These are phyloP conservation scores for Semaprochilodus insignis DNA, from an alignment of 2,797 vertebrate genomes.

Conservation along the genomic window DNA sequence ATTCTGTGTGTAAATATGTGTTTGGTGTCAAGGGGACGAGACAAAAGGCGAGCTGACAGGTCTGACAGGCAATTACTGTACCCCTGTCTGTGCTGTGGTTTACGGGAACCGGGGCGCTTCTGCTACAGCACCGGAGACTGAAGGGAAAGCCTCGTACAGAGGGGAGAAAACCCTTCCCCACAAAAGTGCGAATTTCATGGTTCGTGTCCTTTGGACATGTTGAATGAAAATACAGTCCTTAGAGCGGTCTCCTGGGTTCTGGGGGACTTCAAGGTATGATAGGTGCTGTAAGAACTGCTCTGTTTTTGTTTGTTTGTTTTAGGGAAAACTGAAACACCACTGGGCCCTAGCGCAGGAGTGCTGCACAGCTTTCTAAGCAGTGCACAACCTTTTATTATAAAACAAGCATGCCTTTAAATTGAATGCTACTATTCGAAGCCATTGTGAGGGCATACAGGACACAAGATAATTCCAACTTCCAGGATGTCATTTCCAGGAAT, in stretches of 20 bases:
- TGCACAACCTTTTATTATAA: no score
- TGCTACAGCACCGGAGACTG: not conserved
- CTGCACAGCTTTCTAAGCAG: no score
- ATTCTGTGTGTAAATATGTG: conserved; percentile 76
- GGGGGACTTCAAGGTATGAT: not conserved
- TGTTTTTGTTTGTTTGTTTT: no score
- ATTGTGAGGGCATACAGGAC: no score
- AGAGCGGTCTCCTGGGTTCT: not conserved
- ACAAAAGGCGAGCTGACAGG: conserved; percentile 68
- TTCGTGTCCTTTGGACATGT: not conserved
- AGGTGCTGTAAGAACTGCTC: not conserved
- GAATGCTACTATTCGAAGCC: no score
- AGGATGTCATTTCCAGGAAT: no score
- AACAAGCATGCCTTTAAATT: no score
- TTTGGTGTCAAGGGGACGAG: conserved; percentile 73
- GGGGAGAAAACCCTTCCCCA: not conserved
- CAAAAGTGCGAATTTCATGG: conserved; percentile 1
- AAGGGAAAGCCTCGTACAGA: not conserved
- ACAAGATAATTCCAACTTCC: no score
- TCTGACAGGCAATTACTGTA: conserved; percentile 80
- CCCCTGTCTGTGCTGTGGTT: conserved; percentile 59
- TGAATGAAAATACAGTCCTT: not conserved
- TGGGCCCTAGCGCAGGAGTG: not conserved
- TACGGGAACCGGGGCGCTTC: conserved; percentile 53
- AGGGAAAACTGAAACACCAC: not conserved